Base-by-base conservation (phyloP, 2,797 vertebrate genomes). In the Craterocephalus amniculus region DNA sequence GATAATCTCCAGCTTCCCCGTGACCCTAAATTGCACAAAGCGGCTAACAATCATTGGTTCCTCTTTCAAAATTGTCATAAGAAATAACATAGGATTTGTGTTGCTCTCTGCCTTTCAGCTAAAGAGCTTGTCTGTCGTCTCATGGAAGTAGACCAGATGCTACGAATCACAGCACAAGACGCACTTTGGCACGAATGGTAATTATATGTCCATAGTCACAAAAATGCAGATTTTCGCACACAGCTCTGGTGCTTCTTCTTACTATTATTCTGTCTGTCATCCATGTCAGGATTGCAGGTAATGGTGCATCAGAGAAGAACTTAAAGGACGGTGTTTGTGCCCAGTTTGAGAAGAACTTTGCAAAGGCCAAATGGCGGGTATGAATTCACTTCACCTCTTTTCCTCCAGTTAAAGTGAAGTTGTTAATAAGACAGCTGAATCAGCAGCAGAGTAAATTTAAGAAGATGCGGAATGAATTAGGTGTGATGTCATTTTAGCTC, bases 341-440 rank as follows among this genome's bases (percentile, higher is more conserved):
- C 65, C 96, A 96, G 84, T 95, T 96, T 84, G 94, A 96, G 90
- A 96, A 96, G 89, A 96, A 96, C 89, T 96, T 96, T 88, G 96
- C 96, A 49, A 96, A 96, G 80, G 95, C 95, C 78, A 96, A 96
- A 58, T 96, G 96, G 96, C 90, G 95, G 95, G 96, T 96, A 93
- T 86, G 95, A 81, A 35, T 59, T 70, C 34, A 61, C 62, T 55
- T 14, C 26, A 26, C 14, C 20, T 56, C 38, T 63, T 31, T 68
- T 38, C 55, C 51, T 65, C 6, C 73, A 35, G 60, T 58, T 67
- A 56, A 59, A 72, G 56, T 58, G 1, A 59, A 52, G 13, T 48
- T 74, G n/a, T 26, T 80, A 58, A 70, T 75, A 58, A 63, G 64
- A 74, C 45, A 70, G 26, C 61, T 29, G 40, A 70, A 43, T 59